Evolutionary conservation across 2,113 vertebrate genomes (phyloP).

Genomic region (Gnathonemus echidnorhynchus): DNA sequence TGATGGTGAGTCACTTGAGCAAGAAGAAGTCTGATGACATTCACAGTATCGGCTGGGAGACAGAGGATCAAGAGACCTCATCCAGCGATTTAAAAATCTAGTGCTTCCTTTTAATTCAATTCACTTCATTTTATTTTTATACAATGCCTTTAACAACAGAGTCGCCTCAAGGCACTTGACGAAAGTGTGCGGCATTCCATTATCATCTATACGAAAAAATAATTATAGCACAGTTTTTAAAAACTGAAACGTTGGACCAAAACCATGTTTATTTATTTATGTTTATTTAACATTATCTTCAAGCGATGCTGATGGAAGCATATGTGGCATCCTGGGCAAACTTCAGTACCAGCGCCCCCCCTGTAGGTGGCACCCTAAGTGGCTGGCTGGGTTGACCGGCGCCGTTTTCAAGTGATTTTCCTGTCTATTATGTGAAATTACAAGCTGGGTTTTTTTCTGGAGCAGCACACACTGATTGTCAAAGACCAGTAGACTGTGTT

Average conservation of each 20-base stretch:
- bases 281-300: neutral
- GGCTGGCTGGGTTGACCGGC: neutral
- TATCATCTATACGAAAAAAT: neutral
- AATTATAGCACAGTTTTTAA: neutral
- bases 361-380: neutral
- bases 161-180: neutral
- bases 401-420: neutral
- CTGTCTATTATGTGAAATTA: neutral
- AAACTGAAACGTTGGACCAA: neutral
- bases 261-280: neutral
- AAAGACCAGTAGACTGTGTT: neutral
- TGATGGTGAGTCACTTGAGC: neutral
- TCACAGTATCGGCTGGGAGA: neutral
- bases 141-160: neutral
- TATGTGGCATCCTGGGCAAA: neutral
- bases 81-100: neutral
- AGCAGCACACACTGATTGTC: neutral
- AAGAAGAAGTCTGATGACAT: neutral
- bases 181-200: neutral
- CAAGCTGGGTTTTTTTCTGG: neutral
- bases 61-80: neutral
- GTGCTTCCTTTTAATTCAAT: neutral
- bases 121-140: neutral
- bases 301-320: neutral
- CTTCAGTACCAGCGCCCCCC: neutral